Evolutionary conservation across 2,797 vertebrate genomes (phyloP), one percentile per base, ranked within the genome.

Genomic region (Periophthalmus magnuspinnatus): DNA sequence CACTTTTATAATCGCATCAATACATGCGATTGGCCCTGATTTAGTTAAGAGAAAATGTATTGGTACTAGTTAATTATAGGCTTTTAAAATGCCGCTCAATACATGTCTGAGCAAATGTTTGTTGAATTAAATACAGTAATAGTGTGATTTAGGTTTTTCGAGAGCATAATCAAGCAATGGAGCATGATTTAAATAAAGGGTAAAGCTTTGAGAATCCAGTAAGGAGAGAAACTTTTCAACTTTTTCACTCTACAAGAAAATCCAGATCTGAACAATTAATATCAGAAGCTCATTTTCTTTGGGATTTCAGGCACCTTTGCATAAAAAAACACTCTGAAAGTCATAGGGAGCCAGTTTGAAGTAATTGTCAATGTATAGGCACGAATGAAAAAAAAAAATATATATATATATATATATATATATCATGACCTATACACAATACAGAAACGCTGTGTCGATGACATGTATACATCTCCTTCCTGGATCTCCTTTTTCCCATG

Each of bases 401-500:
- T 5, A 34, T 7, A 54, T 38, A n/a, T n/a, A n/a, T n/a, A n/a
- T n/a, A n/a, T n/a, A n/a, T n/a, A n/a, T n/a, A n/a, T n/a, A n/a
- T n/a, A n/a, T n/a, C 36, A 36, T 38, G 11, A 38, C 36, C 36
- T 41, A 41, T 41, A 60, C 33, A 60, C 4, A 21, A 60, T 38
- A 19, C 14, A 58, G n/a, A 16, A 32, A 57, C 28, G 64, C 65
- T 22, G 14, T 0, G 16, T 9, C 21, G 33, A 55, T 21, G 0
- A 16, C n/a, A 2, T 14, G 32, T 59, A 36, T 58, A 55, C 47
- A 22, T 68, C 68, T 55, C 33, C 65, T 16, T 61, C 34, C 16
- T 52, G 24, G 41, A 47, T 68, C 22, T 14, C 47, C 38, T 67
- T 63, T 67, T 60, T 74, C 69, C 54, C 56, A 61, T 54, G 63